Evolutionary conservation across 2,113 vertebrate genomes (phyloP).

Genomic region (Ariopsis seemanni): DNA sequence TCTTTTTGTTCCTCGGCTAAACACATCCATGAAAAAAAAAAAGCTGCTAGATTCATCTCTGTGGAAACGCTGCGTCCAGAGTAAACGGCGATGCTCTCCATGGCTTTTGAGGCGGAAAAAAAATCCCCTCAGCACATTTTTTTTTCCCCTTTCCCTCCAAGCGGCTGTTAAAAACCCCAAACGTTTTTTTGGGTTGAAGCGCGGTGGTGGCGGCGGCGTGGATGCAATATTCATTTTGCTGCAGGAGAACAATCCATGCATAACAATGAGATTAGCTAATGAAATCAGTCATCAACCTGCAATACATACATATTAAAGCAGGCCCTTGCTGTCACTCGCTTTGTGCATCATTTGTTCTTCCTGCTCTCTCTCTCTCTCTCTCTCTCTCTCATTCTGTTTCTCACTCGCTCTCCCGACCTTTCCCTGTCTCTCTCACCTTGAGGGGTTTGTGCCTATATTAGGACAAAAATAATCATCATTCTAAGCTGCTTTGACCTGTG

Average conservation of each 20-base stretch:
- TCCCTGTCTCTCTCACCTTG: constrained; percentile 41
- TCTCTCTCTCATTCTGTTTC: constrained; percentile 52
- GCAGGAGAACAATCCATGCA: constrained; percentile 99
- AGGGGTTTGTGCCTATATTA: constrained; percentile 51
- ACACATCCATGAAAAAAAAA: constrained; percentile 19
- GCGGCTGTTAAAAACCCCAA: constrained; percentile 64
- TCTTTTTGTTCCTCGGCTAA: constrained; percentile 18
- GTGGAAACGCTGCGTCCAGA: constrained; percentile 20
- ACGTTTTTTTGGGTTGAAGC: constrained; percentile 64
- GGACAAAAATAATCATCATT: constrained; percentile 51
- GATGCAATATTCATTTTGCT: constrained; percentile 99
- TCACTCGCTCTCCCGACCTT: constrained; percentile 44
- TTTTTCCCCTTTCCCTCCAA: constrained; percentile 51
- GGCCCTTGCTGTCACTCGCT: constrained; percentile 92
- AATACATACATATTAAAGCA: constrained; percentile 98
- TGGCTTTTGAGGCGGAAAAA: constrained; percentile 5
- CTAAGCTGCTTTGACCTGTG: constrained; percentile 40
- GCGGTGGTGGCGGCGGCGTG: constrained; percentile 69
- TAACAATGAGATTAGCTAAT: constrained; percentile 99
- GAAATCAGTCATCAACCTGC: constrained; percentile 99
- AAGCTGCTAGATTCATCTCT: constrained; percentile 4
- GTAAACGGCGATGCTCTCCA: constrained; percentile 39
- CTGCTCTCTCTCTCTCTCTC: constrained; percentile 70
- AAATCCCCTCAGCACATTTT: constrained; percentile 65
- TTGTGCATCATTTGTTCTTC: constrained; percentile 91